Evolutionary conservation across 2,888 invertebrate species (phyloP).

Genomic region (Gastrophysa polygoni): DNA sequence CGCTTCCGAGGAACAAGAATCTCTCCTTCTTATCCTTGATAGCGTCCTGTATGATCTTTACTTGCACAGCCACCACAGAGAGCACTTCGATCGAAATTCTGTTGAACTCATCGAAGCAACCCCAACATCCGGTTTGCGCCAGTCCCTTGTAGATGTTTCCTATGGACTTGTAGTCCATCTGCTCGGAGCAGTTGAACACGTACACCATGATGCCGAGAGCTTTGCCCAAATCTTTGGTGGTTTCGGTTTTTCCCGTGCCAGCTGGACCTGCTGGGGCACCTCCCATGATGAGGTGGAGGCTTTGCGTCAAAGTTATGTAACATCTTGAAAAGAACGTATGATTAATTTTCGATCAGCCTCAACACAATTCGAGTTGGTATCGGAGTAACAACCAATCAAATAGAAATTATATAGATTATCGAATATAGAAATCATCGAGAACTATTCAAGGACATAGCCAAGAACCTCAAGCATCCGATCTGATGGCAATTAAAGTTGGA

Average conservation of each 20-base stretch:
- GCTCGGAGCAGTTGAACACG: slow-evolving; percentile 91
- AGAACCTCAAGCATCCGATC: too few relatives aligned
- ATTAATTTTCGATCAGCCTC: too few relatives aligned
- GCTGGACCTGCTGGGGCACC: slow-evolving; percentile 97
- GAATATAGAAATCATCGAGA: too few relatives aligned
- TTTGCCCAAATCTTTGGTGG: slow-evolving; percentile 93
- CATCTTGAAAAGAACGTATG: slow-evolving; percentile 67
- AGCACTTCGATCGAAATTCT: slow-evolving; percentile 93
- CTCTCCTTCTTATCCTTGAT: slow-evolving; percentile 79
- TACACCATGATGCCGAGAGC: slow-evolving; percentile 96
- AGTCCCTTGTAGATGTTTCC: slow-evolving; percentile 96
- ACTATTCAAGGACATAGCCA: too few relatives aligned
- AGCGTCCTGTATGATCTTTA: slow-evolving; percentile 84
- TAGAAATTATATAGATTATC: too few relatives aligned
- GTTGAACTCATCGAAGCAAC: slow-evolving; percentile 97
- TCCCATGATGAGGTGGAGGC: slow-evolving; percentile 86
- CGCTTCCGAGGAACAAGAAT: slow-evolving; percentile 87
- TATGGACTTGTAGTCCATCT: slow-evolving; percentile 96
- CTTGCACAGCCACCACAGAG: slow-evolving; percentile 95
- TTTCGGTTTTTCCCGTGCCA: slow-evolving; percentile 96
- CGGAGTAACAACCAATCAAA: too few relatives aligned
- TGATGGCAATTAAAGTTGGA: too few relatives aligned
- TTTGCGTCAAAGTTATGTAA: slow-evolving; percentile 90
- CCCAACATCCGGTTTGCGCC: slow-evolving; percentile 95
- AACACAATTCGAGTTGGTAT: too few relatives aligned